Conservation (phyloP, 2,113 vertebrate genomes). For the Centropristis striata region DNA sequence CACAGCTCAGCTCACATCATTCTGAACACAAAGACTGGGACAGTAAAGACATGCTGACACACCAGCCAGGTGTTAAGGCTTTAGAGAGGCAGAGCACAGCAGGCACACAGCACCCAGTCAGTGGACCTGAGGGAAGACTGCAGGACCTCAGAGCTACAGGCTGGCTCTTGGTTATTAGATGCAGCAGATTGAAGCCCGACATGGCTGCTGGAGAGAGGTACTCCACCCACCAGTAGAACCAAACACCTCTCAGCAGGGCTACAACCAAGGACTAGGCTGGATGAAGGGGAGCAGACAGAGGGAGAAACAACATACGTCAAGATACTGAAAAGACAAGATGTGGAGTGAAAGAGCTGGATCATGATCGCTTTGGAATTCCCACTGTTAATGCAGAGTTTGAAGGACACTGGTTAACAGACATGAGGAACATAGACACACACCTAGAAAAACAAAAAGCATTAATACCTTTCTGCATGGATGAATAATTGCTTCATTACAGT, state of each 20-base stretch:
- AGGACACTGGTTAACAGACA: slow-evolving; percentile 12
- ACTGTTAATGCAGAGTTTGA: slow-evolving; percentile 41
- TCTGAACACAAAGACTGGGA: slow-evolving; percentile 32
- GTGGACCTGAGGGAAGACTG: slow-evolving; percentile 97
- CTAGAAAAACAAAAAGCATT: slow-evolving; percentile 1
- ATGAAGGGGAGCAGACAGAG: slow-evolving; percentile 85
- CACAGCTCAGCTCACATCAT: slow-evolving; percentile 7
- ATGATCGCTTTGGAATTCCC: slow-evolving; percentile 13
- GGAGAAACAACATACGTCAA: slow-evolving; percentile 77
- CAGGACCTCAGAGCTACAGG: slow-evolving; percentile 96
- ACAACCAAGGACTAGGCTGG: slow-evolving; percentile 65
- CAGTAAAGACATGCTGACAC: slow-evolving; percentile 84
- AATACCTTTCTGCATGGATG: background rate
- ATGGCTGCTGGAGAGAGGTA: slow-evolving; percentile 89
- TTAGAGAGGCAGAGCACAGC: slow-evolving; percentile 78
- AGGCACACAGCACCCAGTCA: slow-evolving; percentile 91
- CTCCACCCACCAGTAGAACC: slow-evolving; percentile 58
- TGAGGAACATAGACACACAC: background rate
- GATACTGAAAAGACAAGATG: slow-evolving; percentile 22
- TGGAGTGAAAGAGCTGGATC: slow-evolving; percentile 5
- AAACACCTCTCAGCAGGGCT: slow-evolving; percentile 48
- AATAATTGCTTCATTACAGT: background rate
- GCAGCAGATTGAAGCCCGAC: slow-evolving; percentile 99
- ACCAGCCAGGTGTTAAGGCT: slow-evolving; percentile 78
- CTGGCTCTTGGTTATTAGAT: slow-evolving; percentile 99